A percentile compares a stretch with the other conserved stretches of the same genome.
These are phyloP conservation scores for Muscicapa comitata DNA, from an alignment of 2,797 vertebrate species.

Conservation along the genomic window DNA sequence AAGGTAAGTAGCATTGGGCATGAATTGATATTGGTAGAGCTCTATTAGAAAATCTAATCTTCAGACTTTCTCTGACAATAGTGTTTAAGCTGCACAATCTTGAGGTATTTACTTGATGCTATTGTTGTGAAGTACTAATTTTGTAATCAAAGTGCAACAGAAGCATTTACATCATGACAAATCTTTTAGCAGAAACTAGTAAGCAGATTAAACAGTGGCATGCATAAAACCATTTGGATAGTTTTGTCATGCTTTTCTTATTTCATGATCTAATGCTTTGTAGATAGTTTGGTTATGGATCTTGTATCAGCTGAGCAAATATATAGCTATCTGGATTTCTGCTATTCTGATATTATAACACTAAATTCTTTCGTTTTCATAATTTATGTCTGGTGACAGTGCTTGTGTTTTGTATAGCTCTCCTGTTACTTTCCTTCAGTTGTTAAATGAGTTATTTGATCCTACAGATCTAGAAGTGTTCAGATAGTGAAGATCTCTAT, in stretches of 20 bases:
- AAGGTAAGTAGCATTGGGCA: background rate
- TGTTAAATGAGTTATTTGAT: background rate
- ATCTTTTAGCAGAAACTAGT: background rate
- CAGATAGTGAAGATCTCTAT: background rate
- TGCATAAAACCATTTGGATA: background rate
- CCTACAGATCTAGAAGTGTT: background rate
- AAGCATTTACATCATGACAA: background rate
- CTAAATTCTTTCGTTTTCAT: background rate
- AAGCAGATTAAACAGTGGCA: background rate
- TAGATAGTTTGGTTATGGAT: background rate
- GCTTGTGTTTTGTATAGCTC: background rate
- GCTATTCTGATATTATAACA: background rate
- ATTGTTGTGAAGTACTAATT: background rate
- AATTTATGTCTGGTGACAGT: background rate
- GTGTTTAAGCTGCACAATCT: background rate
- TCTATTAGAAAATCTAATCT: background rate
- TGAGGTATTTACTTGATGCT: background rate
- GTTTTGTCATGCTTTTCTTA: background rate
- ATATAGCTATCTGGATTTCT: background rate
- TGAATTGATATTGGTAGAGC: background rate
- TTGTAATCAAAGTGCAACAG: background rate
- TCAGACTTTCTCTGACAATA: background rate
- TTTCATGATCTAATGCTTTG: background rate
- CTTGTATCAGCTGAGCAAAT: background rate
- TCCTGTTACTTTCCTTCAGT: background rate